A percentile compares a stretch with the other conserved stretches of the same genome.
Conservation (phyloP, 2,888 invertebrate genomes). For the Aporophyla lueneburgensis region DNA sequence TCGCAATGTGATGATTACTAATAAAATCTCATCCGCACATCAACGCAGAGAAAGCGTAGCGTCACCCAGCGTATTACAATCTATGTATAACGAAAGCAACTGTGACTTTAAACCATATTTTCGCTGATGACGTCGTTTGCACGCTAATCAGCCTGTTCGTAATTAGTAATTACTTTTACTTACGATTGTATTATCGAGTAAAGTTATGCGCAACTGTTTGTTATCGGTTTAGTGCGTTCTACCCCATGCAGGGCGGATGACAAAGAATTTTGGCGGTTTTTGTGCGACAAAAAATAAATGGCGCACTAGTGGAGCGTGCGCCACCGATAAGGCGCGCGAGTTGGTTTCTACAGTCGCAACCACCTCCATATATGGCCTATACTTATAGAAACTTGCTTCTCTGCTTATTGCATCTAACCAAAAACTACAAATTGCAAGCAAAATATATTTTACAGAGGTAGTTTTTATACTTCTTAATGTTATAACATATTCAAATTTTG, state of each 20-base stretch:
- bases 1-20: not conserved
- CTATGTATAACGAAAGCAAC: slow-evolving; percentile 50
- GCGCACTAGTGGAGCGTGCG: not conserved
- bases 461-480: not conserved
- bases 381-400: not conserved
- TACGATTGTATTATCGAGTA: slow-evolving; percentile 36
- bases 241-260: slow-evolving; percentile 5
- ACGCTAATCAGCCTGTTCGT: slow-evolving; percentile 30
- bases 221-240: slow-evolving; percentile 11
- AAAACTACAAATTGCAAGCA: slow-evolving; percentile 5
- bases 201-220: slow-evolving; percentile 26
- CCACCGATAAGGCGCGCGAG: not conserved
- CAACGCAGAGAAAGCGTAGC: slow-evolving; percentile 37
- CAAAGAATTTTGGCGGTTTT: not conserved
- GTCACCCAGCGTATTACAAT: slow-evolving; percentile 32
- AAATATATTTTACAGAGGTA: not conserved
- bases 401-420: not conserved
- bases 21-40: slow-evolving; percentile 8
- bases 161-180: slow-evolving; percentile 54
- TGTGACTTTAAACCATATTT: slow-evolving; percentile 36
- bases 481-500: not conserved
- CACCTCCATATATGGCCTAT: not conserved
- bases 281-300: not conserved
- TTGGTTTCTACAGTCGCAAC: not conserved
- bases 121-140: slow-evolving; percentile 27